Evolutionary conservation across 1,140 invertebrate genomes (phyloP).

Genomic region (Drosophila nannoptera): DNA sequence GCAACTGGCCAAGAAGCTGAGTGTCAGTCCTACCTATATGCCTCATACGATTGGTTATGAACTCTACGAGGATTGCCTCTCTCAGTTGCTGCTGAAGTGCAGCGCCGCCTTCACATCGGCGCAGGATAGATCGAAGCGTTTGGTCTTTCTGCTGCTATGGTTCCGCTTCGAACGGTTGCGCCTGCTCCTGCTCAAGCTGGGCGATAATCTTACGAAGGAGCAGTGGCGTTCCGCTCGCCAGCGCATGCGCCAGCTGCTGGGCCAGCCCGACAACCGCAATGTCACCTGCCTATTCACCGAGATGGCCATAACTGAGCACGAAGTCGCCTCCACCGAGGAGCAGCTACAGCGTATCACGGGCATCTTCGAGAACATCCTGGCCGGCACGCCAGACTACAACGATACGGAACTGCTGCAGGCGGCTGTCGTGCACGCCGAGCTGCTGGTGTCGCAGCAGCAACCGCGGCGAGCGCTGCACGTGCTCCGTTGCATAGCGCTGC

Average conservation of each 20-base stretch:
- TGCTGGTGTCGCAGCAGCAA: constrained; percentile 35
- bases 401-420: constrained; percentile 45
- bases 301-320: constrained; percentile 83
- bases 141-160: constrained; percentile 82
- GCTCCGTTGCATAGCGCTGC: constrained; percentile 23
- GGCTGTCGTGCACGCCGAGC: constrained; percentile 54
- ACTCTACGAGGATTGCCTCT: constrained; percentile 81
- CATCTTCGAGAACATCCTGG: constrained; percentile 34
- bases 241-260: constrained; percentile 81
- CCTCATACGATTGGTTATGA: constrained; percentile 82
- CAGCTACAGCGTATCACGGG: background rate
- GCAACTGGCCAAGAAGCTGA: constrained; percentile 61
- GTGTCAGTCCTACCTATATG: constrained; percentile 82
- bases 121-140: constrained; percentile 65
- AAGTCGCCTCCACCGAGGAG: constrained; percentile 78
- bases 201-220: constrained; percentile 74
- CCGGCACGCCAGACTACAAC: background rate
- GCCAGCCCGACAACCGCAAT: constrained; percentile 79
- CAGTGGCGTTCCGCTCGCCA: constrained; percentile 80
- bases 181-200: constrained; percentile 79
- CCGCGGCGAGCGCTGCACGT: constrained; percentile 27
- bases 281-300: constrained; percentile 80
- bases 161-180: constrained; percentile 82
- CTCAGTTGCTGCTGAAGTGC: constrained; percentile 76
- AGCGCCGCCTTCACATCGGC: constrained; percentile 65